A percentile compares a stretch with the other conserved stretches of the same genome.
Conservation (phyloP, 2,797 vertebrate genomes). For the Falco cherrug region DNA sequence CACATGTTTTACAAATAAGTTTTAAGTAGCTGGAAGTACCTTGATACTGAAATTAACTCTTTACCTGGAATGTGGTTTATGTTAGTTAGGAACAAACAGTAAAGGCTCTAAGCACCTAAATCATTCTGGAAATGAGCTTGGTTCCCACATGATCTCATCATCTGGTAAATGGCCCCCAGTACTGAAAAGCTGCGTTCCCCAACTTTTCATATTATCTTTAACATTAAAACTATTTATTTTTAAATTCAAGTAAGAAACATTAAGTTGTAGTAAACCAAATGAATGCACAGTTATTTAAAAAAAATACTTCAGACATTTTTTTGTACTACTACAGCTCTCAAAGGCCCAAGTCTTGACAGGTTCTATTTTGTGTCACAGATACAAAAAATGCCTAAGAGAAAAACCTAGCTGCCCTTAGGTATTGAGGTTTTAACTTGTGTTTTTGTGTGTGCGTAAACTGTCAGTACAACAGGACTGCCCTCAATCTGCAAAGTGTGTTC, state of each 20-base stretch:
- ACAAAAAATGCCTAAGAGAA: not conserved
- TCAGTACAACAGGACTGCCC: not conserved
- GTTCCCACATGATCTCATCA: not conserved
- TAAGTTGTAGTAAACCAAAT: not conserved
- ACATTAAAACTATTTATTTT: not conserved
- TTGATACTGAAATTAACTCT: not conserved
- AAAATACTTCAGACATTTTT: not conserved
- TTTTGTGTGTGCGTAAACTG: not conserved
- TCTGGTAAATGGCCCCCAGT: not conserved
- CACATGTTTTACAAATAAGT: no score
- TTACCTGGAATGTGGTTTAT: not conserved
- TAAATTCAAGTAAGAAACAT: not conserved
- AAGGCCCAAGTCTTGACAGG: not conserved
- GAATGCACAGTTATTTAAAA: not conserved
- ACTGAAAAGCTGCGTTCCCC: not conserved
- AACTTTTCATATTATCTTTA: not conserved
- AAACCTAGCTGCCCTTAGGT: rapidly evolving
- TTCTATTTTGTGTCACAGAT: not conserved
- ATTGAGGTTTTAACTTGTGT: not conserved
- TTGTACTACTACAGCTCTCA: not conserved
- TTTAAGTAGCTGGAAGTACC: not conserved
- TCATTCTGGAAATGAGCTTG: not conserved
- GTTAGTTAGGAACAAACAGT: not conserved
- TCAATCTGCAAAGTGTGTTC: not conserved
- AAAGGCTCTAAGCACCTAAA: not conserved